A percentile compares a stretch with the other conserved stretches of the same genome.
Conservation (phyloP, 2,888 invertebrate genomes). For the Archips crataeganus region DNA sequence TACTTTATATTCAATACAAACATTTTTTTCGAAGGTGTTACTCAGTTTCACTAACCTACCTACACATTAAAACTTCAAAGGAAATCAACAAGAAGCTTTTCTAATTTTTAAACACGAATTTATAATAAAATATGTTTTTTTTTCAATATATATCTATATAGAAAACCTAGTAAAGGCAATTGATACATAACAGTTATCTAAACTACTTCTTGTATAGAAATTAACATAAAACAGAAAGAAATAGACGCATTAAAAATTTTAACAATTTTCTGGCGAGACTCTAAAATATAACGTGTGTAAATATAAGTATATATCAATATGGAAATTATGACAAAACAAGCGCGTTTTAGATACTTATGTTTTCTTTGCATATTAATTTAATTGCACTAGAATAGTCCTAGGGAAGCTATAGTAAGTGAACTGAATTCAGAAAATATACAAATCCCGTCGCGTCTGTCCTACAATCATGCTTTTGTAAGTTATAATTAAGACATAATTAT, state of each 20-base stretch:
- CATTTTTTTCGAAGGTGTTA: conserved; percentile 14
- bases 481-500: conserved; percentile 29
- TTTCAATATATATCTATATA: conserved; percentile 3
- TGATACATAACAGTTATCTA: conserved; percentile 6
- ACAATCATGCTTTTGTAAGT: conserved; percentile 20
- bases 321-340: conserved; percentile 13
- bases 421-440: conserved; percentile 25
- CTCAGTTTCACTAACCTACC: conserved; percentile 3
- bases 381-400: neutral
- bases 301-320: conserved; percentile 26
- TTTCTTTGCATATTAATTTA: conserved; percentile 1
- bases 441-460: conserved; percentile 25
- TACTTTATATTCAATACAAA: conserved; percentile 23
- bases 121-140: conserved; percentile 18
- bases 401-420: conserved; percentile 12
- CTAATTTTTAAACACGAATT: conserved; percentile 26
- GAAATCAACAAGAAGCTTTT: conserved; percentile 39
- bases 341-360: conserved; percentile 7
- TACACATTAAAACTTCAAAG: conserved; percentile 53
- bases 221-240: conserved; percentile 4
- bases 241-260: conserved; percentile 9
- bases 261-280: conserved; percentile 30
- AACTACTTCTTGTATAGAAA: conserved; percentile 14
- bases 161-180: conserved; percentile 15
- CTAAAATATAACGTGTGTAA: conserved; percentile 28